Evolutionary conservation across 2,113 vertebrate genomes (phyloP).

Genomic region (Labeo rohita): DNA sequence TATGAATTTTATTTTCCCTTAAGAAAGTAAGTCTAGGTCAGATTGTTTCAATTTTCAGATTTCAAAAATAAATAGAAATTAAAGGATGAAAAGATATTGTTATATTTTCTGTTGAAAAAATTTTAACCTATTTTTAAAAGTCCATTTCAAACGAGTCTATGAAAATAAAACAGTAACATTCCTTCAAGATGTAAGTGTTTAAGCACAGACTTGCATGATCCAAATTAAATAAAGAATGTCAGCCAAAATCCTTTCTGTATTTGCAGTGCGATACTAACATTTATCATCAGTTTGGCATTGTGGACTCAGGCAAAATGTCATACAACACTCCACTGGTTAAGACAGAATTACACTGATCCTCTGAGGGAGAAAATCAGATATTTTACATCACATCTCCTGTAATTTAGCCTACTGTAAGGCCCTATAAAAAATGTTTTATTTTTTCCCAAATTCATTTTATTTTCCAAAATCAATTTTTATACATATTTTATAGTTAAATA

Average conservation of each 20-base stretch:
- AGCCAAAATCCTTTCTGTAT: not conserved
- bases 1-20: not conserved
- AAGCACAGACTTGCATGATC: not conserved
- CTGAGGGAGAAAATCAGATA: not conserved
- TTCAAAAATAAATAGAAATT: not conserved
- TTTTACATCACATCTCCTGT: not conserved
- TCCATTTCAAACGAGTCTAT: not conserved
- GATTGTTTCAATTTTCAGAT: not conserved
- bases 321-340: not conserved
- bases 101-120: not conserved
- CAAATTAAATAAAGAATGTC: not conserved
- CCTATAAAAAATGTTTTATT: too few species aligned
- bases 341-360: not conserved
- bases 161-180: not conserved
- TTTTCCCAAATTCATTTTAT: too few species aligned
- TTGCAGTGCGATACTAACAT: not conserved
- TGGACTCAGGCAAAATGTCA: slow-evolving; percentile 1
- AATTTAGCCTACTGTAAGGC: not conserved
- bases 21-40: not conserved
- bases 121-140: not conserved
- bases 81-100: too few species aligned
- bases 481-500: too few species aligned
- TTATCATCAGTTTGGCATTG: not conserved
- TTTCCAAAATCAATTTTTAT: too few species aligned
- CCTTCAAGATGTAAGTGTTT: not conserved